Percentiles rank a stretch among this genome's conserved stretches.
These are phyloP conservation scores for Macrosteles quadrilineatus DNA, from an alignment of 1,140 invertebrate genomes.

Conservation along the genomic window DNA sequence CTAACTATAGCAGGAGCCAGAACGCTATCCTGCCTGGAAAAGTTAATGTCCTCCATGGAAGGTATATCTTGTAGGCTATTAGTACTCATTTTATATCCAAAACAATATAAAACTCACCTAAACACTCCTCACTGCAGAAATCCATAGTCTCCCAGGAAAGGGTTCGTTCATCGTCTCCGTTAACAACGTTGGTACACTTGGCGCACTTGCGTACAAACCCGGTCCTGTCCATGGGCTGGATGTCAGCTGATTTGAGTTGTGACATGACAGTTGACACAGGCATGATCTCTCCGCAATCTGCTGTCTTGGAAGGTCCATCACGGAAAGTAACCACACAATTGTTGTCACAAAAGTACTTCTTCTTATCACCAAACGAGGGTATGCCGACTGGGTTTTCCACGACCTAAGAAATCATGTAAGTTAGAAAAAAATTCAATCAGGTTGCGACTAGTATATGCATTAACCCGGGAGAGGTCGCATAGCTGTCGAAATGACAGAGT, in stretches of 20 bases:
- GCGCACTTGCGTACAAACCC: constrained; percentile 52
- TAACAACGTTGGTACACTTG: constrained; percentile 54
- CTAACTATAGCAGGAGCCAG: too few relatives aligned
- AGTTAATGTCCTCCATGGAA: too few relatives aligned
- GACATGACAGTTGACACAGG: background rate
- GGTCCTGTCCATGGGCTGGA: constrained; percentile 1
- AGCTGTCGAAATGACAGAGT: too few relatives aligned
- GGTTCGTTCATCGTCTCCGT: constrained; percentile 58
- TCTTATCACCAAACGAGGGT: too few relatives aligned
- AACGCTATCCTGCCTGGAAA: too few relatives aligned
- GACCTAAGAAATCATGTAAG: too few relatives aligned
- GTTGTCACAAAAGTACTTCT: constrained; percentile 52
- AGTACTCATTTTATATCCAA: too few relatives aligned
- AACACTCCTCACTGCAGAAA: constrained; percentile 86
- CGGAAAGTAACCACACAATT: constrained; percentile 56
- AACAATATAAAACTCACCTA: constrained; percentile 65
- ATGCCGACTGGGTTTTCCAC: too few relatives aligned
- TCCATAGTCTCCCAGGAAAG: constrained; percentile 92
- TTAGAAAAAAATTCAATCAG: too few relatives aligned
- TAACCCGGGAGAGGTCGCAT: too few relatives aligned
- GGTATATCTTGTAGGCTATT: too few relatives aligned
- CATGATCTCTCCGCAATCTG: constrained; percentile 6
- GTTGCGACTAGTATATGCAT: too few relatives aligned
- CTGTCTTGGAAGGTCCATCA: constrained; percentile 36
- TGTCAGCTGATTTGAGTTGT: background rate